Evolutionary conservation across 2,888 invertebrate genomes (phyloP).

Genomic region (Rhamphomyia laevipes): DNA sequence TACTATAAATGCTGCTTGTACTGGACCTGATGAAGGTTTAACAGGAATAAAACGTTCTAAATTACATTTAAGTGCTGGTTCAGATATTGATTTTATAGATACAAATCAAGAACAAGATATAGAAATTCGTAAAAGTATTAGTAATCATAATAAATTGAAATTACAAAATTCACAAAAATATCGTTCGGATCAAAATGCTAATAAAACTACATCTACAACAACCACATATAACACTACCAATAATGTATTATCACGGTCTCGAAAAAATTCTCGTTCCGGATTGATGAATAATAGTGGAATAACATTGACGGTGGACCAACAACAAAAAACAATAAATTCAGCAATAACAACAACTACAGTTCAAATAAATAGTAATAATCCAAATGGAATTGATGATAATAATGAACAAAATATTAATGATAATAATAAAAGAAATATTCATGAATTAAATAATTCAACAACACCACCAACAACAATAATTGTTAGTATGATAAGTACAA

Average conservation of each 20-base stretch:
- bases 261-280: slow-evolving; percentile 31
- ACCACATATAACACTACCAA: slow-evolving; percentile 2
- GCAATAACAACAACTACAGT: background rate
- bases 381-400: background rate
- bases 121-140: slow-evolving; percentile 32
- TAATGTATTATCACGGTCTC: slow-evolving; percentile 22
- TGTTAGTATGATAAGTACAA: slow-evolving; percentile 30
- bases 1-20: slow-evolving; percentile 57
- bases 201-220: slow-evolving; percentile 14
- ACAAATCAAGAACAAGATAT: slow-evolving; percentile 37
- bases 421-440: slow-evolving; percentile 1
- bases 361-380: slow-evolving; percentile 10
- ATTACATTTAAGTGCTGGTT: slow-evolving; percentile 53
- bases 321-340: slow-evolving; percentile 1
- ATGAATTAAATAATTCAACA: background rate
- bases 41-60: slow-evolving; percentile 57
- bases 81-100: slow-evolving; percentile 63
- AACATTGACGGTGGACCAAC: background rate
- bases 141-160: slow-evolving; percentile 28
- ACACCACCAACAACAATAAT: slow-evolving; percentile 26
- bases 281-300: background rate
- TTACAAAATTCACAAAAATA: slow-evolving; percentile 15
- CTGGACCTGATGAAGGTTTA: slow-evolving; percentile 73
- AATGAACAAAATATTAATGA: slow-evolving; percentile 1
- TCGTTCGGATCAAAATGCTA: slow-evolving; percentile 25